Evolutionary conservation across 2,113 vertebrate genomes (phyloP).

Genomic region (Leuciscus idus): DNA sequence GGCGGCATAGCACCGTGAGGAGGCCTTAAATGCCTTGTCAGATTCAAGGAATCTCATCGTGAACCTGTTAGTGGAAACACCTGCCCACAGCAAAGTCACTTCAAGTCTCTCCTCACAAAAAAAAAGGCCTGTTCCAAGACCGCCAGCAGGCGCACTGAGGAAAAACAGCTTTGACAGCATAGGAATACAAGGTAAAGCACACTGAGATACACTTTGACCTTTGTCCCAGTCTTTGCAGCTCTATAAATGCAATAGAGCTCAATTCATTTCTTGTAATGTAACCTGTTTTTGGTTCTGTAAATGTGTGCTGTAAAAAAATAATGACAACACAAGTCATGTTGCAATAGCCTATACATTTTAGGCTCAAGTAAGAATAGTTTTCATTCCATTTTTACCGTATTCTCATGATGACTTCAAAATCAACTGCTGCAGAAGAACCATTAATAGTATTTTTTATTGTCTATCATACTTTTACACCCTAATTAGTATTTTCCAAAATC

Average conservation of each 20-base stretch:
- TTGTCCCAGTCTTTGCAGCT: conserved; percentile 45
- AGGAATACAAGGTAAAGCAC: conserved; percentile 62
- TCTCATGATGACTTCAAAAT: not conserved
- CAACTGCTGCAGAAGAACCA: no score
- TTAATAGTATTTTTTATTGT: no score
- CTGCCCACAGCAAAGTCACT: conserved; percentile 66
- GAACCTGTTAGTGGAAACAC: conserved; percentile 66
- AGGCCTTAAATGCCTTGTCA: conserved; percentile 73
- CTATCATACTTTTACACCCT: not conserved
- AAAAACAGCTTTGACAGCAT: conserved; percentile 66
- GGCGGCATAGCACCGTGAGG: conserved; percentile 49
- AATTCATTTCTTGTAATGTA: not conserved
- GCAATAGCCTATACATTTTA: not conserved
- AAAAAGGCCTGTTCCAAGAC: conserved; percentile 29
- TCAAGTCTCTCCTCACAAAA: conserved; percentile 39
- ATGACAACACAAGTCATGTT: not conserved
- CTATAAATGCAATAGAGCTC: conserved; percentile 51
- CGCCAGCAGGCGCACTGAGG: conserved; percentile 34
- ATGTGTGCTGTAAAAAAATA: not conserved
- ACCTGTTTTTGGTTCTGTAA: not conserved
- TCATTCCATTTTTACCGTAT: not conserved
- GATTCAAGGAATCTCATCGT: conserved; percentile 59
- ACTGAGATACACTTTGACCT: conserved; percentile 55
- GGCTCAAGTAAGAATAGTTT: not conserved
- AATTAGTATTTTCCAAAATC: not conserved